These are phyloP conservation scores for Pelobates cultripes DNA, from an alignment of 2,797 vertebrate genomes.

Conservation along the genomic window DNA sequence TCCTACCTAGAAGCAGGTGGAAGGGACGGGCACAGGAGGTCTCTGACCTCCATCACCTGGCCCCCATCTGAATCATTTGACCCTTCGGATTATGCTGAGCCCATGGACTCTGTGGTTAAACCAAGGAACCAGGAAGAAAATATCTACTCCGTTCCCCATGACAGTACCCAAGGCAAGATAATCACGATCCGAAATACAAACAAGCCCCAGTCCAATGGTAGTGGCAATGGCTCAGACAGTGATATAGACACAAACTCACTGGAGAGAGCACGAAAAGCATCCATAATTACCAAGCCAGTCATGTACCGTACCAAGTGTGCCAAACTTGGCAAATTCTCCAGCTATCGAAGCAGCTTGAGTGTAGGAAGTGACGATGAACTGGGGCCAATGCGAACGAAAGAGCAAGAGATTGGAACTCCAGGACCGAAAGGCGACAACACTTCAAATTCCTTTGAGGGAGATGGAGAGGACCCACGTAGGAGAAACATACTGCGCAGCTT, in stretches of 20 bases:
- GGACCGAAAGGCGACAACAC: slow-evolving; percentile 86
- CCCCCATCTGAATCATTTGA: slow-evolving; percentile 86
- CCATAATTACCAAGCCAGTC: slow-evolving; percentile 83
- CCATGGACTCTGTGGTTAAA: slow-evolving; percentile 91
- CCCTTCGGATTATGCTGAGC: slow-evolving; percentile 95
- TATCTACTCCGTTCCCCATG: slow-evolving; percentile 95
- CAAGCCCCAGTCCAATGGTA: slow-evolving; percentile 89
- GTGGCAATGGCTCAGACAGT: slow-evolving; percentile 92
- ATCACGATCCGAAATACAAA: slow-evolving; percentile 95
- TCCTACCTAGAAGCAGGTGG: slow-evolving; percentile 82
- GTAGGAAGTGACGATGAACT: slow-evolving; percentile 93
- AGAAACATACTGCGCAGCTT: slow-evolving; percentile 92
- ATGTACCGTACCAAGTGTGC: slow-evolving; percentile 89
- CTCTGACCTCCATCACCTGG: slow-evolving; percentile 85
- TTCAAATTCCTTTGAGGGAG: slow-evolving; percentile 77
- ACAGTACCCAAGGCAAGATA: slow-evolving; percentile 97
- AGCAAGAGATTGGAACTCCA: slow-evolving; percentile 81
- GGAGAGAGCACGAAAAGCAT: slow-evolving; percentile 85
- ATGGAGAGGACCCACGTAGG: slow-evolving; percentile 84
- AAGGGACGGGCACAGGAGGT: slow-evolving; percentile 78
- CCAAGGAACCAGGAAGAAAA: slow-evolving; percentile 89
- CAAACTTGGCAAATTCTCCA: slow-evolving; percentile 87
- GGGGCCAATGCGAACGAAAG: slow-evolving; percentile 81
- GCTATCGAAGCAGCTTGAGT: slow-evolving; percentile 88
- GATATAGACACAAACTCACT: slow-evolving; percentile 92